Conservation (phyloP, 1,140 invertebrate species). For the Samia ricini region DNA sequence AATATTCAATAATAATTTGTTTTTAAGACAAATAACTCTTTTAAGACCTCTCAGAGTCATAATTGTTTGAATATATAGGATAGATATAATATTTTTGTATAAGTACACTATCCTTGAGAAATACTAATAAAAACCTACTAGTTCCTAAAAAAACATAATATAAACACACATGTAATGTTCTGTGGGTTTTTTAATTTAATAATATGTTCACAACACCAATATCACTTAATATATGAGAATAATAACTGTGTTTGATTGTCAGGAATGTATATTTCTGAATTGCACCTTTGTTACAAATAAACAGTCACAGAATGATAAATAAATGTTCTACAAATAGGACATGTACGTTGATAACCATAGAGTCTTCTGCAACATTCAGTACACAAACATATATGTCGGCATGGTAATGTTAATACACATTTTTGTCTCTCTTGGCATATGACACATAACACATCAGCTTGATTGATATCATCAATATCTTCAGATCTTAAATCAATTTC, state of each 20-base stretch:
- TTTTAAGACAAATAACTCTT: too few relatives aligned
- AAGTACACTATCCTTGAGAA: too few relatives aligned
- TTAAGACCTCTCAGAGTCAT: too few relatives aligned
- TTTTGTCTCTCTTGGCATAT: conserved; percentile 69
- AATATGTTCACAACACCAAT: neutral
- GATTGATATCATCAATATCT: conserved; percentile 30
- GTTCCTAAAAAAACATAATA: too few relatives aligned
- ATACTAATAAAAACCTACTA: too few relatives aligned
- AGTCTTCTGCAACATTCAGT: conserved; percentile 60
- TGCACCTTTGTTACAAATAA: conserved; percentile 46
- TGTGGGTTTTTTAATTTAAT: too few relatives aligned
- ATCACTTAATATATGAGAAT: neutral
- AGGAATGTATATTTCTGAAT: neutral
- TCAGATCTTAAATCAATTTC: conserved; percentile 24
- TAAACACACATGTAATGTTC: too few relatives aligned
- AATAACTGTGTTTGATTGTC: neutral
- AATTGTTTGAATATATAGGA: too few relatives aligned
- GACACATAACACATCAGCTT: conserved; percentile 59
- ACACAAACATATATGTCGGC: conserved; percentile 68
- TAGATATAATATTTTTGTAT: too few relatives aligned
- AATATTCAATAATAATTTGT: too few relatives aligned
- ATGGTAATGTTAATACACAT: conserved; percentile 68
- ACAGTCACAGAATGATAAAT: conserved; percentile 70
- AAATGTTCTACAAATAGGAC: conserved; percentile 70
- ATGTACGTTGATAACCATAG: conserved; percentile 69